A percentile compares a stretch with the other conserved stretches of the same genome.
phyloP scores from a whole-genome alignment of 1,140 invertebrate species.

The Leptonema lineaticorne region DNA sequence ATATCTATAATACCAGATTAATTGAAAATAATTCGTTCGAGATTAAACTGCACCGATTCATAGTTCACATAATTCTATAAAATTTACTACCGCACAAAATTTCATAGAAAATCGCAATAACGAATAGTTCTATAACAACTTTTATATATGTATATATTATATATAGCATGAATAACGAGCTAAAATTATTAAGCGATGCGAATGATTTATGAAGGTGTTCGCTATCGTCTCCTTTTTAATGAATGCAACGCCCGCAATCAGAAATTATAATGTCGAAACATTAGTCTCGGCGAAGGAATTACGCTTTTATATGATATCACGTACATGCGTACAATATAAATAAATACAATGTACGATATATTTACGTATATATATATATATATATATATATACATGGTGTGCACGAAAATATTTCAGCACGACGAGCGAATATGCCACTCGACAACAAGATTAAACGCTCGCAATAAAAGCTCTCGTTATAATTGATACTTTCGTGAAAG shows the following conservation, averaged over 20 bases:
- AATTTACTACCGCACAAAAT: too few species aligned
- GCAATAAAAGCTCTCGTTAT: conserved; percentile 40
- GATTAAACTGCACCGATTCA: too few species aligned
- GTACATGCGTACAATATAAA: neutral
- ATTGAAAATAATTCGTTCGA: too few species aligned
- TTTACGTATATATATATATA: neutral
- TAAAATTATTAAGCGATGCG: neutral
- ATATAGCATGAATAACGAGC: neutral
- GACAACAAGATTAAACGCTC: conserved; percentile 36
- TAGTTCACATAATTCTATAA: too few species aligned
- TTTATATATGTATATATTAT: too few species aligned
- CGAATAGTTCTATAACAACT: too few species aligned
- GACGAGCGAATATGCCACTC: too few species aligned
- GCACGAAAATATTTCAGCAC: neutral
- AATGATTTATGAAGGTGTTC: neutral
- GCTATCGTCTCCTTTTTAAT: neutral
- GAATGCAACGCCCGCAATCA: conserved; percentile 18
- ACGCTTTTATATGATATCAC: neutral
- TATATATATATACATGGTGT: neutral
- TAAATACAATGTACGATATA: neutral
- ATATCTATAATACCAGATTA: too few species aligned
- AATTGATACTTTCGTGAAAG: conserved; percentile 40
- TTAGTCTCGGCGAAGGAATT: conserved; percentile 8
- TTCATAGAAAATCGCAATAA: too few species aligned
- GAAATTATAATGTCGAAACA: conserved; percentile 23